Percentiles rank a stretch among this genome's conserved stretches.
phyloP scores from a whole-genome alignment of 2,113 vertebrate genomes.

The Rallus limicola region DNA sequence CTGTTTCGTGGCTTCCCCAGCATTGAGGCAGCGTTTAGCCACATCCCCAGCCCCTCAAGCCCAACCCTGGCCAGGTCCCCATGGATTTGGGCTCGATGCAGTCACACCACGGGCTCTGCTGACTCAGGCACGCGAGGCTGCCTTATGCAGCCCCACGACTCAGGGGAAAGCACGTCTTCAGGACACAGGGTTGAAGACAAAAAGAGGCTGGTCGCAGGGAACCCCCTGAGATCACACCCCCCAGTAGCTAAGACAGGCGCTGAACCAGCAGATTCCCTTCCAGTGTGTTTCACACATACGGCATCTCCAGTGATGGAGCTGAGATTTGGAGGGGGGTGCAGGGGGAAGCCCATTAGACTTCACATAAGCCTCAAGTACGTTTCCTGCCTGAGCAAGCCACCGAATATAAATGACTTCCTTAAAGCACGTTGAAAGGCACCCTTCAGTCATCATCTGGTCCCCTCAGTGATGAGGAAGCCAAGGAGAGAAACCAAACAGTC shows the following conservation, averaged over 20 bases:
- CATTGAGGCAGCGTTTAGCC: not conserved
- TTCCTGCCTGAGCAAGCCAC: conserved; percentile 4
- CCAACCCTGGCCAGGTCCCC: not conserved
- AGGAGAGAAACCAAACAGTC: conserved; percentile 36
- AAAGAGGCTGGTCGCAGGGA: not conserved
- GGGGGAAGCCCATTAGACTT: not conserved
- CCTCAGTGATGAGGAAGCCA: conserved; percentile 42
- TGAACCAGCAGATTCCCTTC: not conserved
- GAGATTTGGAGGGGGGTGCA: not conserved
- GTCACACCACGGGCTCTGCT: not conserved
- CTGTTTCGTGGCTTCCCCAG: not conserved
- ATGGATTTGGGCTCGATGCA: not conserved
- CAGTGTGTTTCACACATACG: rapidly evolving
- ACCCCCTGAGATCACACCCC: not conserved
- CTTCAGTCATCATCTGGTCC: conserved; percentile 30
- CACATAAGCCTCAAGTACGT: conserved; percentile 1
- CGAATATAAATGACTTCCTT: conserved; percentile 47
- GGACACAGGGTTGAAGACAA: not conserved
- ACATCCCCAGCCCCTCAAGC: not conserved
- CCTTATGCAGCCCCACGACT: rapidly evolving
- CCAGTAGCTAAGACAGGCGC: not conserved
- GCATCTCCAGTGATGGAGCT: not conserved
- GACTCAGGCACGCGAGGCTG: not conserved
- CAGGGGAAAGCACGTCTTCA: rapidly evolving
- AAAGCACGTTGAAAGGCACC: conserved; percentile 4